Conservation (phyloP, 2,797 vertebrate species). For the Stomatorhinus walkeri region DNA sequence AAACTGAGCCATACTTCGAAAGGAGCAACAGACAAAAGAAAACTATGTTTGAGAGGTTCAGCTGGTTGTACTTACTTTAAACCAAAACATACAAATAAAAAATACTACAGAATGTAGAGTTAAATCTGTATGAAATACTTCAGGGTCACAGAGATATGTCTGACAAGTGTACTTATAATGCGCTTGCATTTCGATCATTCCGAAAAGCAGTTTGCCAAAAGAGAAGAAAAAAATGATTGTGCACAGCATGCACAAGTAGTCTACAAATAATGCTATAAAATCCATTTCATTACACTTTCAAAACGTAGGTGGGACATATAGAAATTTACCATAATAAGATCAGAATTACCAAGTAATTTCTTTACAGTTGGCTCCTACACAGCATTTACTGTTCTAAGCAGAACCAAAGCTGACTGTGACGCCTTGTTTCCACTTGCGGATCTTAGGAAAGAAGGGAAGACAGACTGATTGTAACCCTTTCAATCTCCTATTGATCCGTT, state of each 20-base stretch:
- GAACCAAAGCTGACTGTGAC: not conserved
- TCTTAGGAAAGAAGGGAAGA: not conserved
- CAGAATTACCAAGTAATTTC: not conserved
- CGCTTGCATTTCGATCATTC: constrained; percentile 23
- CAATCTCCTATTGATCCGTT: not conserved
- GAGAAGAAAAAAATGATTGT: constrained; percentile 19
- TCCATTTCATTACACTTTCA: not conserved
- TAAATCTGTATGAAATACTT: constrained; percentile 6
- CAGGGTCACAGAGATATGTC: constrained; percentile 21
- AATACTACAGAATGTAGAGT: not conserved
- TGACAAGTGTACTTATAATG: constrained; percentile 31
- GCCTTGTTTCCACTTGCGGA: not conserved
- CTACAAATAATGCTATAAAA: not conserved
- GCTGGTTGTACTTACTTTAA: not conserved
- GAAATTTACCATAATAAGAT: not conserved
- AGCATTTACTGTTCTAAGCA: not conserved
- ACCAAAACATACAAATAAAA: not conserved
- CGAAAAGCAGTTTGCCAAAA: constrained; percentile 29
- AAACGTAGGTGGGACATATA: not conserved
- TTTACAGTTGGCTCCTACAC: not conserved
- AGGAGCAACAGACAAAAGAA: not conserved
- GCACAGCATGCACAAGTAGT: not conserved
- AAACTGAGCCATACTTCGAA: not conserved
- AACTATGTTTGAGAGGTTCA: not conserved
- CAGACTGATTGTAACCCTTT: not conserved